These are phyloP conservation scores for Dromiciops gliroides DNA, from an alignment of 2,113 vertebrate genomes.

Conservation along the genomic window DNA sequence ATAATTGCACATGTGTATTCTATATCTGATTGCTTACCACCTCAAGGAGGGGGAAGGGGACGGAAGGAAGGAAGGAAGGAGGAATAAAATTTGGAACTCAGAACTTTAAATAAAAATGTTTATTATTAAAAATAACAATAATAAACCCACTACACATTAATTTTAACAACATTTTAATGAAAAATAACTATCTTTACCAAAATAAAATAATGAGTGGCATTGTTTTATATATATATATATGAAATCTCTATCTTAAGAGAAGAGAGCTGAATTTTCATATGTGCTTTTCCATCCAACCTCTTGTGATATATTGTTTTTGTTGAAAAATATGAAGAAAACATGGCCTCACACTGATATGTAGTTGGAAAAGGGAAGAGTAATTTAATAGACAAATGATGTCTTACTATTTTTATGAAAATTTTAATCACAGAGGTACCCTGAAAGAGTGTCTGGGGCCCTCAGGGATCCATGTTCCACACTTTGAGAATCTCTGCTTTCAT, in stretches of 20 bases:
- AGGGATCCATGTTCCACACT: neutral
- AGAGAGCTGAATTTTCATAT: neutral
- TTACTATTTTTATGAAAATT: neutral
- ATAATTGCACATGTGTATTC: no score
- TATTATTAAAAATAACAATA: neutral
- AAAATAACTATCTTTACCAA: neutral
- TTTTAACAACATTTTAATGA: neutral
- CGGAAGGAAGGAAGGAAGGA: no score
- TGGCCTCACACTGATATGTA: neutral
- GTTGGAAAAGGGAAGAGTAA: neutral
- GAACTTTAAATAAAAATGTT: no score
- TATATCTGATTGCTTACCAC: no score
- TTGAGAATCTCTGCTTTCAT: neutral
- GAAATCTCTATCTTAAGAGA: neutral
- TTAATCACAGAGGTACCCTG: neutral
- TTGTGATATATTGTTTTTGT: neutral
- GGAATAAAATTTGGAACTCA: no score
- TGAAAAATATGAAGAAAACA: neutral
- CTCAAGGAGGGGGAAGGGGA: no score
- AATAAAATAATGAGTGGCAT: neutral
- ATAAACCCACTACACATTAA: neutral
- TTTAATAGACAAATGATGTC: neutral
- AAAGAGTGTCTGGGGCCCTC: no score
- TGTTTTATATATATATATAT: neutral
- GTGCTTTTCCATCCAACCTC: neutral